phyloP scores from a whole-genome alignment of 2,888 invertebrate species.

The Callyntrura sp. region DNA sequence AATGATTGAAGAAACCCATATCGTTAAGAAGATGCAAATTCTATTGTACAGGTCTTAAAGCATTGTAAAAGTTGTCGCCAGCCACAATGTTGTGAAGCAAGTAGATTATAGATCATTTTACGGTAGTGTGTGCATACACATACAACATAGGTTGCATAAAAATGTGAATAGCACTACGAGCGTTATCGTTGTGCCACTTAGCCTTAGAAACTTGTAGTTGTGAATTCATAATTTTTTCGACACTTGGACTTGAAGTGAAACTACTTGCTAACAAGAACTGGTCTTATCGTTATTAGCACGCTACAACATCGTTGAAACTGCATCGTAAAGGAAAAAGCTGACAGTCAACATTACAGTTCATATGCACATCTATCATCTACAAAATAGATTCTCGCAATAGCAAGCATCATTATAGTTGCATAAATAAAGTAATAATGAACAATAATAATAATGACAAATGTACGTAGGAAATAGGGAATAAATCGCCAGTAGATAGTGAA shows the following conservation, averaged over 20 bases:
- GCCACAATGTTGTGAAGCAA: neutral
- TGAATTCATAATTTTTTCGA: constrained; percentile 1
- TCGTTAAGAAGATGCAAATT: neutral
- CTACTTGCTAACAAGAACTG: constrained; percentile 17
- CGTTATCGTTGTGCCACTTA: neutral
- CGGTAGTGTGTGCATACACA: neutral
- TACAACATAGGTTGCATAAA: neutral
- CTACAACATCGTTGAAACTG: neutral
- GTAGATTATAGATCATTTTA: neutral
- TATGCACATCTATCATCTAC: neutral
- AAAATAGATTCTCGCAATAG: neutral
- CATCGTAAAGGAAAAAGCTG: neutral
- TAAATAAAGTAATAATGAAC: neutral
- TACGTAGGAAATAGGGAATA: neutral
- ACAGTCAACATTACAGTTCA: neutral
- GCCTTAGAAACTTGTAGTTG: neutral
- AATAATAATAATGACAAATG: too few species aligned
- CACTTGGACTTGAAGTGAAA: constrained; percentile 19
- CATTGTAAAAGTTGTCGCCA: neutral
- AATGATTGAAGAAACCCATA: too few species aligned
- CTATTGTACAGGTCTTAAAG: neutral
- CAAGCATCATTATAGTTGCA: neutral
- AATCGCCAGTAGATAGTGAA: neutral
- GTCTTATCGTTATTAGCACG: neutral
- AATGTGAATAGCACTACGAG: neutral